Percentiles rank a stretch among this genome's conserved stretches.
Evolutionary conservation across 2,888 invertebrate species (phyloP).

Genomic region (Phaonia tiefii): DNA sequence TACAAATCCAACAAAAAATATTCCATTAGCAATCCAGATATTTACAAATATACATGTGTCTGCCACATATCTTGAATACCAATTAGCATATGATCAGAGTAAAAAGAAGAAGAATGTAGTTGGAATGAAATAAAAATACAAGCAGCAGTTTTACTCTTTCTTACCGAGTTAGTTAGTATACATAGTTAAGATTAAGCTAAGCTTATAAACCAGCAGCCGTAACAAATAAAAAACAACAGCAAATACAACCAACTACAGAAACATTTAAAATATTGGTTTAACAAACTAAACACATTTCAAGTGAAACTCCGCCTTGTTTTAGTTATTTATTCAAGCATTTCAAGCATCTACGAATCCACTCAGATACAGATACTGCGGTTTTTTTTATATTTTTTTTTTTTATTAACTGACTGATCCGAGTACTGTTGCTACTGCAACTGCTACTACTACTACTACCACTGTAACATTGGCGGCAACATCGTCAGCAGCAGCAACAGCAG

Average conservation of each 20-base stretch:
- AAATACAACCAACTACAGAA: not conserved
- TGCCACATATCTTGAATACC: conserved; percentile 24
- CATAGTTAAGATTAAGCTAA: conserved; percentile 33
- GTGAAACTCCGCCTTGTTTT: conserved; percentile 37
- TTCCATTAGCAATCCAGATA: conserved; percentile 1
- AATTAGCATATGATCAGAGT: conserved; percentile 38
- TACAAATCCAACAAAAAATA: not conserved
- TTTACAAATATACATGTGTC: not conserved
- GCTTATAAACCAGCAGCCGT: conserved; percentile 5
- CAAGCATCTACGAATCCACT: conserved; percentile 21
- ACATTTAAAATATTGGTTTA: conserved; percentile 1
- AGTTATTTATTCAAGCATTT: conserved; percentile 38
- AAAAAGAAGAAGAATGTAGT: conserved; percentile 1
- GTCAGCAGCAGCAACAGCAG: not conserved
- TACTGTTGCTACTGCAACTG: not conserved
- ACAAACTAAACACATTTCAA: not conserved
- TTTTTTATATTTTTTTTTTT: too few species aligned
- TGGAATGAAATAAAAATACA: conserved; percentile 3
- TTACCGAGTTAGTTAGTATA: not conserved
- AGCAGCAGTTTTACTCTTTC: conserved; percentile 35
- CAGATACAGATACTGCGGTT: not conserved
- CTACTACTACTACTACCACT: not conserved
- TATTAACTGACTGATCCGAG: not conserved
- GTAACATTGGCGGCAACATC: not conserved
- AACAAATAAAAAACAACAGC: too few species aligned